phyloP scores from a whole-genome alignment of 1,140 invertebrate species.

The Platorchestia sp. region DNA sequence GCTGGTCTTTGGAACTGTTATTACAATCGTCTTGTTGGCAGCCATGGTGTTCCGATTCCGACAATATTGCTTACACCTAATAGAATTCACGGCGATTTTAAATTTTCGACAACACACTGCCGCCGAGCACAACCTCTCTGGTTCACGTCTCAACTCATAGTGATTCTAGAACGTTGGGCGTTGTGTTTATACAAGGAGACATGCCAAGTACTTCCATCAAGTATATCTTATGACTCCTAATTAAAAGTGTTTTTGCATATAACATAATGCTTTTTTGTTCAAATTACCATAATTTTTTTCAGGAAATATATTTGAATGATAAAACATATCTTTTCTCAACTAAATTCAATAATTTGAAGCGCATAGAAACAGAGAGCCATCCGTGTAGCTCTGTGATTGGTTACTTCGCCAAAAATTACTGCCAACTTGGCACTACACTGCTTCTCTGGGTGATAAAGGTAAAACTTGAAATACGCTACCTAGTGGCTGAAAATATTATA shows the following conservation, averaged over 20 bases:
- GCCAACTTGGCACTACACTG: neutral
- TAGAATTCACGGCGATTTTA: neutral
- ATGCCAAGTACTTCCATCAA: neutral
- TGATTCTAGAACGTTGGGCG: neutral
- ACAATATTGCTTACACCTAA: neutral
- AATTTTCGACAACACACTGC: neutral
- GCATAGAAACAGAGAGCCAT: neutral
- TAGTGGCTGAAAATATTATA: neutral
- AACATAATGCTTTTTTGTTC: neutral
- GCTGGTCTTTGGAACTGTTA: neutral
- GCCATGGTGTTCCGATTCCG: neutral
- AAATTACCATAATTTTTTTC: neutral
- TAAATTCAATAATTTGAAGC: neutral
- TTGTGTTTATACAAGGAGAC: neutral
- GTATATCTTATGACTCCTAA: neutral
- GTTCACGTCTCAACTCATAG: neutral
- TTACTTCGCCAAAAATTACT: neutral
- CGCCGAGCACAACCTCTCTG: neutral
- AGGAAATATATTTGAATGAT: neutral
- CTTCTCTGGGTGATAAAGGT: neutral
- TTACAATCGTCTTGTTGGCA: neutral
- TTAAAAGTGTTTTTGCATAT: neutral
- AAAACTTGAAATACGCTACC: neutral
- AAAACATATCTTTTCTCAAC: neutral
- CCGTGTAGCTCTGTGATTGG: neutral